phyloP scores from a whole-genome alignment of 1,140 invertebrate species.

The Meloidogyne hapla region DNA sequence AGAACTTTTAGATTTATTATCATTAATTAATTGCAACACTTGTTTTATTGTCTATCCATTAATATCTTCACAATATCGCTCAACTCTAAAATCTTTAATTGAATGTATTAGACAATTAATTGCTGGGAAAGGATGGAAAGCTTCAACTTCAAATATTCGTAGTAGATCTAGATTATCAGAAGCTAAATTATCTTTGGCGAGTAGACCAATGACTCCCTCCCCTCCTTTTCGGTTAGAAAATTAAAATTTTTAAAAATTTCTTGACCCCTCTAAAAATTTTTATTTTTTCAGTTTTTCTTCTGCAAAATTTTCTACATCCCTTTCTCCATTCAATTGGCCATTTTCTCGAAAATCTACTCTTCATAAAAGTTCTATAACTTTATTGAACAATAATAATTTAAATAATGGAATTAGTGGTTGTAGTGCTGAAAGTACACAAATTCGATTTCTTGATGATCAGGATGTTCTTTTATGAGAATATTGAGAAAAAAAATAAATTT shows the following conservation, averaged over 20 bases:
- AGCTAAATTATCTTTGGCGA: slow-evolving; percentile 25
- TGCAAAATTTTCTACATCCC: background rate
- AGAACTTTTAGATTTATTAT: slow-evolving; percentile 48
- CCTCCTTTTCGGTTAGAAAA: slow-evolving; percentile 15
- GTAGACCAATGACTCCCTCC: slow-evolving; percentile 21
- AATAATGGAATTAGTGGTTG: background rate
- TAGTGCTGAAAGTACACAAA: slow-evolving; percentile 18
- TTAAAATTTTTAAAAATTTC: background rate
- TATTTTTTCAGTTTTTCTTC: slow-evolving; percentile 1
- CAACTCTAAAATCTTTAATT: slow-evolving; percentile 27
- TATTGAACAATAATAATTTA: background rate
- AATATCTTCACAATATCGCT: slow-evolving; percentile 35
- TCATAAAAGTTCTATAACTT: slow-evolving; percentile 17
- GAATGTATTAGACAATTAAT: slow-evolving; percentile 13
- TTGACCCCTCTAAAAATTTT: background rate
- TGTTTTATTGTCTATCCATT: slow-evolving; percentile 52
- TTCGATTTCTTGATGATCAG: slow-evolving; percentile 40
- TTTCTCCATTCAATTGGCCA: slow-evolving; percentile 19
- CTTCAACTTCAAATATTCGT: slow-evolving; percentile 14
- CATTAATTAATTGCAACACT: slow-evolving; percentile 52
- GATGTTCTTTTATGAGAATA: slow-evolving; percentile 38
- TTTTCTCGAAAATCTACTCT: slow-evolving; percentile 11
- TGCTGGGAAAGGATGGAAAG: slow-evolving; percentile 16
- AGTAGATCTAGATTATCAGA: slow-evolving; percentile 24
- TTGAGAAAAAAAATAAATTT: too few relatives aligned